These are phyloP conservation scores for Caenorhabditis parvicauda DNA, from an alignment of 2,888 invertebrate species.

Conservation along the genomic window DNA sequence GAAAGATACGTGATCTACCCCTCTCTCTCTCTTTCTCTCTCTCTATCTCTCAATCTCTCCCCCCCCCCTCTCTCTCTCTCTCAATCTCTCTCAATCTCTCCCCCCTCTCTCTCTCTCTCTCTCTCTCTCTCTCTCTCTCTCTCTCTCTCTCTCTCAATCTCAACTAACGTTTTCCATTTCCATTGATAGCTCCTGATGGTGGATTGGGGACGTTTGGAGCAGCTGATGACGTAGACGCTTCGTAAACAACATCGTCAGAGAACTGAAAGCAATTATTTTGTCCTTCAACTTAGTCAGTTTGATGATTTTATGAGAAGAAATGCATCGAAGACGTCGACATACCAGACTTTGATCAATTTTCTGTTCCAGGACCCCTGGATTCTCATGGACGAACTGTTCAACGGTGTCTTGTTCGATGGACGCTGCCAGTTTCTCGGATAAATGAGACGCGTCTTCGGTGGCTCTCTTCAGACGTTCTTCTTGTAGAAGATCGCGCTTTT, in stretches of 20 bases:
- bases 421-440: background rate
- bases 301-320: too few species aligned
- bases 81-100: too few species aligned
- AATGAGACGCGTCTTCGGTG: background rate
- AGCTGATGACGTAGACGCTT: constrained; percentile 7
- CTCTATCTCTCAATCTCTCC: too few species aligned
- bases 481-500: background rate
- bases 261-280: too few species aligned
- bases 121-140: constrained; percentile 15
- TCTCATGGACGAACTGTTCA: background rate
- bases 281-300: too few species aligned
- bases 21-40: background rate
- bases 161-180: too few species aligned
- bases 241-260: too few species aligned
- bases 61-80: too few species aligned
- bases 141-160: constrained; percentile 7
- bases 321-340: background rate
- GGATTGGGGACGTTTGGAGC: too few species aligned
- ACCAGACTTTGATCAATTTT: background rate
- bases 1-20: constrained; percentile 13
- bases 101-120: constrained; percentile 19
- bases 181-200: too few species aligned
- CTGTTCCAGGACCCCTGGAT: background rate
- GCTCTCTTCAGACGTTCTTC: background rate
- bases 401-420: background rate